These are phyloP conservation scores for Andricus quercusramuli DNA, from an alignment of 2,888 invertebrate species.

Conservation along the genomic window DNA sequence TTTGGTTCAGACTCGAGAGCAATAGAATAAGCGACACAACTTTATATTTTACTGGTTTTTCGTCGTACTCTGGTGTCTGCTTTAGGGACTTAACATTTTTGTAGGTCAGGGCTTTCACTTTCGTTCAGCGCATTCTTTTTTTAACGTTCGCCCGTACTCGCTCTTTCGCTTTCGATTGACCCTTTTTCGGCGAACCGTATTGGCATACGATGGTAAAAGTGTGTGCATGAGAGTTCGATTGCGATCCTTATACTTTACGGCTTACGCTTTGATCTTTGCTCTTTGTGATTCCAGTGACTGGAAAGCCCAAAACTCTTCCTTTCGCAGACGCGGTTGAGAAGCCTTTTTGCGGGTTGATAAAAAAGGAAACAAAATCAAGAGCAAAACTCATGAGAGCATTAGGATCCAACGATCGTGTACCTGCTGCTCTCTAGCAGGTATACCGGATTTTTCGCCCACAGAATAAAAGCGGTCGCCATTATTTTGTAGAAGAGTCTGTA, in stretches of 20 bases:
- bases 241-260: conserved; percentile 28
- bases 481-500: conserved; percentile 23
- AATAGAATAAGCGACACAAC: not conserved
- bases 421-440: conserved; percentile 32
- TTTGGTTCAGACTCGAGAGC: not conserved
- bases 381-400: conserved; percentile 22
- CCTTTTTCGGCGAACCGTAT: conserved; percentile 60
- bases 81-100: conserved; percentile 71
- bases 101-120: conserved; percentile 77
- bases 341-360: conserved; percentile 15
- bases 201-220: not conserved
- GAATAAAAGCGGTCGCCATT: conserved; percentile 25
- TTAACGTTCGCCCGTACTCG: conserved; percentile 44
- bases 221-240: conserved; percentile 21
- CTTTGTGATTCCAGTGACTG: not conserved
- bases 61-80: conserved; percentile 49
- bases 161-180: conserved; percentile 69
- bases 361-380: conserved; percentile 20
- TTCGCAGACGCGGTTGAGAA: not conserved
- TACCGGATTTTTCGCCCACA: conserved; percentile 21
- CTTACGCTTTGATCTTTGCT: not conserved
- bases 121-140: conserved; percentile 60
- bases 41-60: conserved; percentile 42
- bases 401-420: conserved; percentile 1
- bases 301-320: conserved; percentile 10